These are phyloP conservation scores for Tetranychus truncatus DNA, from an alignment of 2,888 invertebrate species.

Conservation along the genomic window DNA sequence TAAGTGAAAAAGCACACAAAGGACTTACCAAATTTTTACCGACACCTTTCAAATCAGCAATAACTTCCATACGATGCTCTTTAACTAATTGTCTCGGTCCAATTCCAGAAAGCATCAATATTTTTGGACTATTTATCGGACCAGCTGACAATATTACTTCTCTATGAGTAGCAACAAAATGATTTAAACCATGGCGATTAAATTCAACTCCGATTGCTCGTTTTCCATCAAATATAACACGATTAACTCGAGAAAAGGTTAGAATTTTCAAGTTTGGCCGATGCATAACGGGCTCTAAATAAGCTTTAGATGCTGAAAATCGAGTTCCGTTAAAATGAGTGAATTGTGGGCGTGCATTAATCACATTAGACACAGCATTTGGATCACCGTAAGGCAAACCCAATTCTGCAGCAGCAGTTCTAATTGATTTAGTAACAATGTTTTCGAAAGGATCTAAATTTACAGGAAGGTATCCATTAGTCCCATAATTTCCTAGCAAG, in stretches of 20 bases:
- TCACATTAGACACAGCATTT: neutral
- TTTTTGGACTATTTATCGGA: neutral
- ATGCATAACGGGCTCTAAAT: neutral
- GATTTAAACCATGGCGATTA: neutral
- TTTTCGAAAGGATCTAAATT: constrained; percentile 4
- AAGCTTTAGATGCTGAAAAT: neutral
- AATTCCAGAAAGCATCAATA: constrained; percentile 9
- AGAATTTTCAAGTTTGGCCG: neutral
- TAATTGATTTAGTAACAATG: neutral
- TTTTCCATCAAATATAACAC: neutral
- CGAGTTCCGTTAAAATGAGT: neutral
- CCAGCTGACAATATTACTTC: neutral
- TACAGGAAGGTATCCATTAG: neutral
- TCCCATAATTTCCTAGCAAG: neutral
- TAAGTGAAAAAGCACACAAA: neutral
- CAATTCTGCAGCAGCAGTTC: neutral
- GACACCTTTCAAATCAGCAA: neutral
- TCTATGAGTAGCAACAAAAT: neutral
- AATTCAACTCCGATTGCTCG: neutral
- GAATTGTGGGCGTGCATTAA: neutral
- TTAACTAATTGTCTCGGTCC: neutral
- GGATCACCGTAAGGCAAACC: neutral
- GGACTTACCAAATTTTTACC: constrained; percentile 6
- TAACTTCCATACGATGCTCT: neutral
- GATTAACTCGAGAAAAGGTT: neutral